phyloP scores from a whole-genome alignment of 2,797 vertebrate species.

The Hydrocynus forskahlii region DNA sequence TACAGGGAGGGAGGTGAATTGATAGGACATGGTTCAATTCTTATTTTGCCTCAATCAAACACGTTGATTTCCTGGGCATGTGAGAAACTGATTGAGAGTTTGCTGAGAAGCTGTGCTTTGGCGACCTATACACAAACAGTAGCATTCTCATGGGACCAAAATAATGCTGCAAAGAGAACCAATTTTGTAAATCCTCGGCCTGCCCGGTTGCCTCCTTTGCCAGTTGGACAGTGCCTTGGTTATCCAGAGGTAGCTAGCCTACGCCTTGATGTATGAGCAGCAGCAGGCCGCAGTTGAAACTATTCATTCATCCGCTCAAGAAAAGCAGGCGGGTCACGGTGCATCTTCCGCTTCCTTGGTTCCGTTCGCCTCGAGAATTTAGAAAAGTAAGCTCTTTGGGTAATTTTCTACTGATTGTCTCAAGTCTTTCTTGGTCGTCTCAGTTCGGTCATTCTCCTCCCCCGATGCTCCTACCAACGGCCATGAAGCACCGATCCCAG shows the following conservation, averaged over 20 bases:
- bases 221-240: background rate
- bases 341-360: background rate
- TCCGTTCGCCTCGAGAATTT: background rate
- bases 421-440: conserved; percentile 12
- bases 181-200: background rate
- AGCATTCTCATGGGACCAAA: background rate
- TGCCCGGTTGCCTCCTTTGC: background rate
- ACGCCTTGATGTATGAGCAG: background rate
- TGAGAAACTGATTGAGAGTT: background rate
- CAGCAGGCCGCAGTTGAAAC: background rate
- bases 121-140: conserved; percentile 8
- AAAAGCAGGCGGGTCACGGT: background rate
- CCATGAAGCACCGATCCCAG: conserved; percentile 49
- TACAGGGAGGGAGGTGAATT: background rate
- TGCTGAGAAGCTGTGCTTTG: background rate
- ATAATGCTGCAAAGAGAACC: conserved; percentile 4
- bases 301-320: background rate
- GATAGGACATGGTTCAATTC: background rate
- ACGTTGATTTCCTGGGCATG: conserved; percentile 2
- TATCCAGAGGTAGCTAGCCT: background rate
- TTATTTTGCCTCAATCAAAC: background rate
- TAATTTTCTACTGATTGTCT: background rate
- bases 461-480: conserved; percentile 21
- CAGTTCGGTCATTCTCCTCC: background rate
- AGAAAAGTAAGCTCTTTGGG: conserved; percentile 32